A percentile compares a stretch with the other conserved stretches of the same genome.
These are phyloP conservation scores for Bellardia bayeri DNA, from an alignment of 2,888 invertebrate species.

Conservation along the genomic window DNA sequence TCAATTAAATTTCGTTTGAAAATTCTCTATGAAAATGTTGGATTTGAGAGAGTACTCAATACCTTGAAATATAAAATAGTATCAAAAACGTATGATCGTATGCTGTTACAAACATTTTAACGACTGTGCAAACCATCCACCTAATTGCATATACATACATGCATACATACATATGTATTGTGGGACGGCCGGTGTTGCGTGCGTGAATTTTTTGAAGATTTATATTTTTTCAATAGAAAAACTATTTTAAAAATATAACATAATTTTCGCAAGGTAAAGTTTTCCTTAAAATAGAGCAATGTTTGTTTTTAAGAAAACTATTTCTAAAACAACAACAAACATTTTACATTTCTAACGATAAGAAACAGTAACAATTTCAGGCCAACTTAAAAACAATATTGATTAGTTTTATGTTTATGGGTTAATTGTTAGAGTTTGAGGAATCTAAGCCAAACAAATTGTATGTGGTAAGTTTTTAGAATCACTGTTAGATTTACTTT, in stretches of 20 bases:
- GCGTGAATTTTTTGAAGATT: slow-evolving; percentile 33
- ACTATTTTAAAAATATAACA: slow-evolving; percentile 37
- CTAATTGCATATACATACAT: background rate
- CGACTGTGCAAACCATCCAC: slow-evolving; percentile 16
- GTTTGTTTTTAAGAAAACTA: background rate
- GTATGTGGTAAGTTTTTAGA: background rate
- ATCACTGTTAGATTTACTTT: slow-evolving; percentile 29
- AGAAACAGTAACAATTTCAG: slow-evolving; percentile 6
- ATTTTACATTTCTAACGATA: background rate
- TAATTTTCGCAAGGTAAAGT: slow-evolving; percentile 21
- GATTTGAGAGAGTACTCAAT: too few relatives aligned
- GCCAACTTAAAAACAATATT: slow-evolving; percentile 30
- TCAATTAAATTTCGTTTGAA: too few relatives aligned
- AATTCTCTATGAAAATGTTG: too few relatives aligned
- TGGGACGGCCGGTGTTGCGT: background rate
- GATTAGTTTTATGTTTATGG: slow-evolving; percentile 43
- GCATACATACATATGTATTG: background rate
- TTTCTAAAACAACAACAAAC: background rate
- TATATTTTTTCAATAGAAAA: slow-evolving; percentile 29
- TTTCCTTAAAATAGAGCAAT: slow-evolving; percentile 30
- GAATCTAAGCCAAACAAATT: slow-evolving; percentile 15
- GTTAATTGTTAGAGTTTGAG: slow-evolving; percentile 17
- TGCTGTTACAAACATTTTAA: background rate
- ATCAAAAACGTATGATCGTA: too few relatives aligned
- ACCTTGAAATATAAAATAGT: too few relatives aligned